Conservation (phyloP, 2,113 vertebrate genomes). For the Alectura lathami region DNA sequence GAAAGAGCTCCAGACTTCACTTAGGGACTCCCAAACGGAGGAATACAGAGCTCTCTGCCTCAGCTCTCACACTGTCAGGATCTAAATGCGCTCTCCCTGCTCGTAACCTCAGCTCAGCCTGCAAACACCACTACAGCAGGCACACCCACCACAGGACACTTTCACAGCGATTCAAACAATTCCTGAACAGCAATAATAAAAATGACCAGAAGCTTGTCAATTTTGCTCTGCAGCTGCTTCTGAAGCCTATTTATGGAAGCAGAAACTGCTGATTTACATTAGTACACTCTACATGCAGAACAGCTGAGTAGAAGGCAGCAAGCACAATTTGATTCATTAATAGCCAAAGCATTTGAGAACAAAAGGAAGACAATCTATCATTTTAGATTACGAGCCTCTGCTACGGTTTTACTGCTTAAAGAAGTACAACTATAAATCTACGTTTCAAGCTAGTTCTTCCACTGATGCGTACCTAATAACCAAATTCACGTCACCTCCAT, state of each 20-base stretch:
- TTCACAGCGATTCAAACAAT: not conserved
- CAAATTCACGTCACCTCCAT: not conserved
- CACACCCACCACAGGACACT: not conserved
- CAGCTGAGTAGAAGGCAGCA: not conserved
- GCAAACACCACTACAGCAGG: not conserved
- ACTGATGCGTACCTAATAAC: not conserved
- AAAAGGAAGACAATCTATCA: not conserved
- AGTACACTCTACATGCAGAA: not conserved
- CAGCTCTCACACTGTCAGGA: not conserved
- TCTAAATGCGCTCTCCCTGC: not conserved
- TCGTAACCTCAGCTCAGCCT: not conserved
- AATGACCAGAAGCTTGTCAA: not conserved
- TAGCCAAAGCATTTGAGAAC: not conserved
- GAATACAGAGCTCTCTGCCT: not conserved
- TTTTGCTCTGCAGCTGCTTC: conserved; percentile 20
- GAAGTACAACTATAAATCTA: not conserved
- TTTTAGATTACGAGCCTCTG: not conserved
- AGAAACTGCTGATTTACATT: conserved; percentile 38
- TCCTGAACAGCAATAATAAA: conserved; percentile 31
- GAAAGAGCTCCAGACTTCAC: not conserved
- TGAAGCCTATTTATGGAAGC: conserved; percentile 17
- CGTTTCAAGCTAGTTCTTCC: not conserved
- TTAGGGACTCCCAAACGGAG: not conserved
- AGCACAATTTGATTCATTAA: conserved; percentile 4
- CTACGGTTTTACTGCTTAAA: not conserved